Evolutionary conservation across 1,140 invertebrate genomes (phyloP), one percentile per base, ranked within the genome.

Genomic region (Stenopsyche tienmushanensis): DNA sequence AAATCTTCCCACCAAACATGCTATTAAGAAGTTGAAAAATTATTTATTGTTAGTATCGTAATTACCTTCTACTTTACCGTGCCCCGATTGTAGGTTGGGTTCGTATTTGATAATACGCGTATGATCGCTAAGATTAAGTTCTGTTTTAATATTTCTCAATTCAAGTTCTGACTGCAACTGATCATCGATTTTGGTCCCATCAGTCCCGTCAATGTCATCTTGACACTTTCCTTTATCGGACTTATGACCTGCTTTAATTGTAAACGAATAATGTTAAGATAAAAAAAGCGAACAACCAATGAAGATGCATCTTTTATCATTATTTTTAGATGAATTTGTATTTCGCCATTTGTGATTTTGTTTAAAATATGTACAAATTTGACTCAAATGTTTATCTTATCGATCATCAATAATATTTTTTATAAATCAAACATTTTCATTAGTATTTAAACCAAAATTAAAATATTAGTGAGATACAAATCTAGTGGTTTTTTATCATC

Each of bases 41-140:
- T 47, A 15, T 47, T 15, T 34, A 34, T 34, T 34, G 10, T 47
- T 47, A 47, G 44, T 47, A 18, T 3, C 67, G 10, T 20, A 25
- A n/a, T 62, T 50, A 77, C 79, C 79, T 77, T 79, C 77, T 20
- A 77, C 74, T 52, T 79, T 80, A 65, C 75, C 76, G 57, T 74
- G 73, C 21, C 77, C 77, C 53, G 74, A 75, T 17, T 60, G 57
- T 15, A 78, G 73, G 58, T 80, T 80, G 1, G 78, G 77, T 64
- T 81, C 79, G 54, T 81, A 81, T 55, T 81, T 81, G 29, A 81
- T 81, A 24, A 81, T 80, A 70, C 80, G 76, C 17, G 79, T 81
- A 65, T 77, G 74, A 54, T 80, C 79, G 47, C 78, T 78, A 3
- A 81, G 71, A 63, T 81, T 81, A 15, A 81, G 65, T 41, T 81